These are phyloP conservation scores for Stichopus chloronotus DNA, from an alignment of 35 echinoderm and acorn worm species.

Conservation along the genomic window DNA sequence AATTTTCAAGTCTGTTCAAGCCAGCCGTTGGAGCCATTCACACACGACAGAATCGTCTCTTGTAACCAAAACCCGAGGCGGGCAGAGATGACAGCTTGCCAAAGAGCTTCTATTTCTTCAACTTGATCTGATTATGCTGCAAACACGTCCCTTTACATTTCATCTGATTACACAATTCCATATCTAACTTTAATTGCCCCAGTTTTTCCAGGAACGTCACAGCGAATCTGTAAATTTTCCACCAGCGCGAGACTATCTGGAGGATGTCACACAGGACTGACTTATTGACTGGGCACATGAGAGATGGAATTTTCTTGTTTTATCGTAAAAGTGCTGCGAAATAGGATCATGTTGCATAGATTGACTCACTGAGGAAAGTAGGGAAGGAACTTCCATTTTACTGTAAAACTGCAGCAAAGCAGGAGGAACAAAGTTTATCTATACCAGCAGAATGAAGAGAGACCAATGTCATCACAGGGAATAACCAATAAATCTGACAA, in stretches of 20 bases:
- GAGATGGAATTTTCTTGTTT: too few species aligned
- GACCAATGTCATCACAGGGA: too few species aligned
- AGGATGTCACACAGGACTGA: neutral
- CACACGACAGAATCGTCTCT: conserved; percentile 16
- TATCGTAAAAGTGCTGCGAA: too few species aligned
- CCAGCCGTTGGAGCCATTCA: conserved; percentile 2
- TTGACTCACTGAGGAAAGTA: too few species aligned
- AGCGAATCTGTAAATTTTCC: neutral
- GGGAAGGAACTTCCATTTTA: too few species aligned
- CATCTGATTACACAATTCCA: conserved; percentile 21
- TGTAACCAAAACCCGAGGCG: neutral
- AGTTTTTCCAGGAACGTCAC: neutral
- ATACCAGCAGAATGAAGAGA: too few species aligned
- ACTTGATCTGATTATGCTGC: conserved; percentile 29
- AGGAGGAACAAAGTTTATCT: too few species aligned
- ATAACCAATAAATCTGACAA: too few species aligned
- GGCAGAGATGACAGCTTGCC: neutral
- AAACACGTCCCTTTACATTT: neutral
- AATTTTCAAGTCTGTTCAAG: neutral
- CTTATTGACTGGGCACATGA: neutral
- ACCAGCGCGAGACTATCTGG: neutral
- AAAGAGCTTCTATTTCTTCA: conserved; percentile 40
- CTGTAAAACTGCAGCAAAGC: too few species aligned
- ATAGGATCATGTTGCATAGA: too few species aligned
- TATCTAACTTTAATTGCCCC: conserved; percentile 11